phyloP scores from a whole-genome alignment of 2,797 vertebrate species.

The Molossus alvarezi region DNA sequence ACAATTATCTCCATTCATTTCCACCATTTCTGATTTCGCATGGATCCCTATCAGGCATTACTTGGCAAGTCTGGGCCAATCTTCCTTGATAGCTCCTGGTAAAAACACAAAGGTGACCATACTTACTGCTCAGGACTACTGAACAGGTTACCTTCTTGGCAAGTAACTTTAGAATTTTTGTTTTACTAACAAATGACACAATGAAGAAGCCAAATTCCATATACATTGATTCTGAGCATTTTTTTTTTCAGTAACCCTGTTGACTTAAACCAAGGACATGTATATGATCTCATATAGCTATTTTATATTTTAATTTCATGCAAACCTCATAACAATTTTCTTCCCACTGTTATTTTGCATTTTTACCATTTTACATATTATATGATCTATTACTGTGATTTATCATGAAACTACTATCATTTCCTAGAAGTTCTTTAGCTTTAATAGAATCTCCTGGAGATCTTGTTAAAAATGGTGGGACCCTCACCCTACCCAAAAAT shows the following conservation, averaged over 20 bases:
- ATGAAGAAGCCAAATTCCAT: slow-evolving; percentile 40
- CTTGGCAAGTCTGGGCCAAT: neutral
- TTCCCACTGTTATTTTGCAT: neutral
- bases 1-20: neutral
- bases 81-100: neutral
- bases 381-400: neutral
- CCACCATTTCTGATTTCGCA: neutral
- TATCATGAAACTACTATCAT: neutral
- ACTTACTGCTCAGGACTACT: neutral
- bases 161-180: slow-evolving; percentile 1
- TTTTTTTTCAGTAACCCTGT: slow-evolving; percentile 2
- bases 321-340: neutral
- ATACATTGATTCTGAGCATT: slow-evolving; percentile 12
- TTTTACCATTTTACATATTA: slow-evolving; percentile 30
- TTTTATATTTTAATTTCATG: slow-evolving; percentile 17
- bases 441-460: neutral
- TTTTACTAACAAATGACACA: slow-evolving; percentile 3
- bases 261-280: neutral
- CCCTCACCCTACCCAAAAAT: neutral
- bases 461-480: neutral
- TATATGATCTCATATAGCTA: neutral
- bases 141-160: neutral
- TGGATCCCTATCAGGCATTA: neutral
- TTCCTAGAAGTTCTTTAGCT: slow-evolving; percentile 25
- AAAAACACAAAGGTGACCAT: neutral